Evolutionary conservation across 2,888 invertebrate species (phyloP).

Genomic region (Drosophila pegasa): DNA sequence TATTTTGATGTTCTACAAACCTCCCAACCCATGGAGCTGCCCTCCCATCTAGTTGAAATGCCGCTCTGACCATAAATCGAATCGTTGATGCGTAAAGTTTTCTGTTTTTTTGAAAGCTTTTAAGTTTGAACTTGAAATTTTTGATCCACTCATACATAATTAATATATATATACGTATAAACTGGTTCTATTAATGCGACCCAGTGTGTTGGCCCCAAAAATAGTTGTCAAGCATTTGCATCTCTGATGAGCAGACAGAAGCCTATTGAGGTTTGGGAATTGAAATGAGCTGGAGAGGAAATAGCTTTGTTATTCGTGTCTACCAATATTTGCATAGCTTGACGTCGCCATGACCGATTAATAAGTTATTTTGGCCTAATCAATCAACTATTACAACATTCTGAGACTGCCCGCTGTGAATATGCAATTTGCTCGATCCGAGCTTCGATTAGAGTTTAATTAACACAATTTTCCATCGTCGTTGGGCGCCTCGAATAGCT

Average conservation of each 20-base stretch:
- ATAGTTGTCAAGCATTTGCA: conserved; percentile 63
- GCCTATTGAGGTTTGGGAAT: conserved; percentile 21
- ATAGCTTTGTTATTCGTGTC: conserved; percentile 12
- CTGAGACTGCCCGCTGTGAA: conserved; percentile 41
- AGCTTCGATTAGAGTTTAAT: conserved; percentile 24
- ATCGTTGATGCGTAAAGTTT: conserved; percentile 64
- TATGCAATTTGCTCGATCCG: conserved; percentile 26
- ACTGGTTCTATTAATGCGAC: conserved; percentile 38
- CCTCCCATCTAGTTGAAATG: conserved; percentile 25
- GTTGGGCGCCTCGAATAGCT: conserved; percentile 12
- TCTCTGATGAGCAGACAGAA: conserved; percentile 54
- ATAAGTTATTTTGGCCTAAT: conserved; percentile 23
- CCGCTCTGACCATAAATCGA: conserved; percentile 62
- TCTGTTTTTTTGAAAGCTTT: conserved; percentile 49
- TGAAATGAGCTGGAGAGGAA: conserved; percentile 14
- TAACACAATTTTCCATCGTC: conserved; percentile 19
- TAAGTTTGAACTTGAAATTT: conserved; percentile 71
- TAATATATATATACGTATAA: background rate
- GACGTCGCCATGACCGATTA: conserved; percentile 4
- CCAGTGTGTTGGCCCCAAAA: conserved; percentile 17
- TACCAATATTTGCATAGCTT: conserved; percentile 11
- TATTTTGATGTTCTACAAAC: conserved; percentile 21
- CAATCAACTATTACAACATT: conserved; percentile 16
- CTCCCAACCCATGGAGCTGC: too few relatives aligned
- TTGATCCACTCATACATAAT: background rate